Percentiles rank a stretch among this genome's conserved stretches.
Conservation (phyloP, 2,888 invertebrate species). For the Cryptocephalus moraei region DNA sequence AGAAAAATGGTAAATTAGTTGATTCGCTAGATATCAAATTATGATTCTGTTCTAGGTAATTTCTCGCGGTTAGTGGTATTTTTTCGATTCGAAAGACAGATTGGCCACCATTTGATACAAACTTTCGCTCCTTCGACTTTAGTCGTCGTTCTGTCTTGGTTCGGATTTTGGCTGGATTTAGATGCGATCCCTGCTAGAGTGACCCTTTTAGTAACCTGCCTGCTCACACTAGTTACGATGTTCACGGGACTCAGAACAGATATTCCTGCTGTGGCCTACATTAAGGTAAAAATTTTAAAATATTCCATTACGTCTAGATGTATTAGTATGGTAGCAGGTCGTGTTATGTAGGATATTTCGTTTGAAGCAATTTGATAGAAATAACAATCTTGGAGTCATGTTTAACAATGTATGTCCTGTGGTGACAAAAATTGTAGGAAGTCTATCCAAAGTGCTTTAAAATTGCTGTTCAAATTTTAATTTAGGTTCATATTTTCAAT, state of each 20-base stretch:
- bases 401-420: too few species aligned
- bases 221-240: slow-evolving; percentile 78
- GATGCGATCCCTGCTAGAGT: slow-evolving; percentile 78
- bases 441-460: too few species aligned
- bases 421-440: too few species aligned
- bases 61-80: slow-evolving; percentile 69
- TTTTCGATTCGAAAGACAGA: slow-evolving; percentile 73
- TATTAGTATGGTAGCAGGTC: too few species aligned
- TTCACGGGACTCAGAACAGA: slow-evolving; percentile 73
- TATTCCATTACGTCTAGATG: too few species aligned
- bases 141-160: slow-evolving; percentile 78
- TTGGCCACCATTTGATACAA: slow-evolving; percentile 76
- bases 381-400: too few species aligned
- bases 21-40: neutral
- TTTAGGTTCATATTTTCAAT: too few species aligned
- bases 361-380: too few species aligned
- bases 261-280: slow-evolving; percentile 78
- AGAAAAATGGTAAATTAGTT: slow-evolving; percentile 55
- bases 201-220: slow-evolving; percentile 70
- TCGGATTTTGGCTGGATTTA: slow-evolving; percentile 76
- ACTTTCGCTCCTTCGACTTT: slow-evolving; percentile 76
- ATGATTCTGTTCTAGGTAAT: slow-evolving; percentile 47
- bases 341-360: too few species aligned
- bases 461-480: too few species aligned
- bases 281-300: slow-evolving; percentile 51